Evolutionary conservation across 1,140 invertebrate genomes (phyloP).

Genomic region (Wiebesia pumilae): DNA sequence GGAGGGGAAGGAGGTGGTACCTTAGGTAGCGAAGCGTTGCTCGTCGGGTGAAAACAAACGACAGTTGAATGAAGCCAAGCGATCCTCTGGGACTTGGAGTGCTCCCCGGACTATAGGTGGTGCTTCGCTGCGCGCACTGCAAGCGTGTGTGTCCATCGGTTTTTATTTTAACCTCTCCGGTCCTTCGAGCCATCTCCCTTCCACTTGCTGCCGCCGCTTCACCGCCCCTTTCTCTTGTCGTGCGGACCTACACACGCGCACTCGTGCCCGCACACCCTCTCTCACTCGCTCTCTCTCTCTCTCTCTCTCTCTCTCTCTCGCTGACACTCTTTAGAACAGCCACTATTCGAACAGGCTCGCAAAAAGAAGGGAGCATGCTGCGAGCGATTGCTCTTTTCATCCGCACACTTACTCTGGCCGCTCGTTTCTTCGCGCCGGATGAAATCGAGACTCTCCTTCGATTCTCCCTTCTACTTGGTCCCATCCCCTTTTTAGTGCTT

Average conservation of each 20-base stretch:
- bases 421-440: slow-evolving; percentile 44
- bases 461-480: background rate
- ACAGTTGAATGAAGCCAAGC: slow-evolving; percentile 60
- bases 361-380: slow-evolving; percentile 26
- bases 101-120: slow-evolving; percentile 49
- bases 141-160: background rate
- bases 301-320: no score
- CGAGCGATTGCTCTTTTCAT: slow-evolving; percentile 54
- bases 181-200: background rate
- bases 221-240: no score
- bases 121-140: background rate
- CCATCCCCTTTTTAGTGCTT: background rate
- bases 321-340: background rate
- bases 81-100: slow-evolving; percentile 50
- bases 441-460: slow-evolving; percentile 56
- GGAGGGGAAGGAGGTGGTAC: slow-evolving; percentile 16
- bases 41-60: slow-evolving; percentile 60
- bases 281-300: no score
- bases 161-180: slow-evolving; percentile 30
- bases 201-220: background rate
- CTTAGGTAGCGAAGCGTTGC: slow-evolving; percentile 25
- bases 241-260: background rate
- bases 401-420: slow-evolving; percentile 45
- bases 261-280: no score
- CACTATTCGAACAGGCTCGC: background rate